Evolutionary conservation across 2,888 invertebrate genomes (phyloP), one percentile per base, ranked within the genome.

Genomic region (Notodonta dromedarius): DNA sequence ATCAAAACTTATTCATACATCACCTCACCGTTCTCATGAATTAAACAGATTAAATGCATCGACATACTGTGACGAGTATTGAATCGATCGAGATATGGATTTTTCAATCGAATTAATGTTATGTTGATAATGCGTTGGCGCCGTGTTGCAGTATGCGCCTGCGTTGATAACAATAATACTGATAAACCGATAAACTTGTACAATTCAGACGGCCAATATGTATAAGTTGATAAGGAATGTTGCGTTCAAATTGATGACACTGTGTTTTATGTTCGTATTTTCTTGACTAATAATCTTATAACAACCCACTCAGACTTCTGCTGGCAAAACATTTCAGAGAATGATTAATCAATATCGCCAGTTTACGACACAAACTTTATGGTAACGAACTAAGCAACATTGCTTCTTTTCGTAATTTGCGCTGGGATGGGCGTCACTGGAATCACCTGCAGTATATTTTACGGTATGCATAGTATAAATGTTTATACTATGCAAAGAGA

Each of bases 141-240:
- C 83, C 81, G 78, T 67, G 69, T 76, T 77, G 79, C 71, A 78
- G 77, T 71, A 65, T 68, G 58, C 68, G 73, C 52, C 63, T 66
- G 56, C 66, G 73, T 46, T 62, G 78, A 78, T 81, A 80, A 64
- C 66, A 69, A 63, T 69, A 70, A 67, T 72, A 70, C 63, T 66
- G 79, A 79, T 80, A 80, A 72, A 40, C 39, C 61, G 77, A 78
- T 79, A 79, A 67, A 65, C 74, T 71, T 70, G 66, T 69, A 71
- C 67, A 60, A 63, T 64, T 65, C 69, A 74, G 74, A 69, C 74
- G 64, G 59, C 65, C 40, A 60, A 57, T 60, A 64, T 63, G 62
- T 70, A 66, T 69, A 70, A 74, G 73, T 66, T 63, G 74, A 76
- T 74, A 78, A 68, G 8, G 57, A 63, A 63, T 6, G 53, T 35